Conservation (phyloP, 2,888 invertebrate genomes). For the Chrysina gloriosa region DNA sequence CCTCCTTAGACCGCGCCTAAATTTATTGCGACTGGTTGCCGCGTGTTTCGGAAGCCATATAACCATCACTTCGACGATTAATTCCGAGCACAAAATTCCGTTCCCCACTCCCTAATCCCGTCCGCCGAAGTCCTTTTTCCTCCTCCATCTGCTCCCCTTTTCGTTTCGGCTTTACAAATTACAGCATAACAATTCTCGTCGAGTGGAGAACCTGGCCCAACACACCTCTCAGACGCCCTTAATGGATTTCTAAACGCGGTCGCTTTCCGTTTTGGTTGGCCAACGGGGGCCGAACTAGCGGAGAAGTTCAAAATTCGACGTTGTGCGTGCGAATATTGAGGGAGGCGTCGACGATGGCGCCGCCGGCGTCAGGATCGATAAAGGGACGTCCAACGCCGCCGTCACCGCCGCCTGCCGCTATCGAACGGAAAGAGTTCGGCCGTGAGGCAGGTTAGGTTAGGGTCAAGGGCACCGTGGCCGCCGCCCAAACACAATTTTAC, state of each 20-base stretch:
- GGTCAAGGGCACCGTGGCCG: slow-evolving; percentile 63
- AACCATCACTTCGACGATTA: background rate
- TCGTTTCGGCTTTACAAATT: background rate
- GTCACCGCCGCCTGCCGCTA: slow-evolving; percentile 30
- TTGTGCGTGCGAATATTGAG: slow-evolving; percentile 61
- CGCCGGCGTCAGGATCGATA: slow-evolving; percentile 54
- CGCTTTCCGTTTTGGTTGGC: slow-evolving; percentile 17
- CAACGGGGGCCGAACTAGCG: background rate
- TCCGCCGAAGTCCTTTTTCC: slow-evolving; percentile 2
- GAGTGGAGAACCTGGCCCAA: slow-evolving; percentile 3
- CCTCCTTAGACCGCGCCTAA: background rate
- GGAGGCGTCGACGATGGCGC: slow-evolving; percentile 57
- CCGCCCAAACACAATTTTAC: slow-evolving; percentile 57
- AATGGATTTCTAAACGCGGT: slow-evolving; percentile 24
- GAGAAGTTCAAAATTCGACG: slow-evolving; percentile 56
- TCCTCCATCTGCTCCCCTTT: background rate
- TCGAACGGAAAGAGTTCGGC: slow-evolving; percentile 49
- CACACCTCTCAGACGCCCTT: slow-evolving; percentile 20
- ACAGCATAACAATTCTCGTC: slow-evolving; percentile 3
- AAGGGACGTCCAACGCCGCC: slow-evolving; percentile 37
- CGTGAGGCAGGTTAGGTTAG: slow-evolving; percentile 65
- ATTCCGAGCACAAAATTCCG: background rate
- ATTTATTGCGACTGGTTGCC: background rate
- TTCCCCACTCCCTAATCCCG: background rate
- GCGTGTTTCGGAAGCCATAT: slow-evolving; percentile 19